Percentiles rank a stretch among this genome's conserved stretches.
Evolutionary conservation across 2,797 vertebrate species (phyloP).

Genomic region (Pygocentrus nattereri): DNA sequence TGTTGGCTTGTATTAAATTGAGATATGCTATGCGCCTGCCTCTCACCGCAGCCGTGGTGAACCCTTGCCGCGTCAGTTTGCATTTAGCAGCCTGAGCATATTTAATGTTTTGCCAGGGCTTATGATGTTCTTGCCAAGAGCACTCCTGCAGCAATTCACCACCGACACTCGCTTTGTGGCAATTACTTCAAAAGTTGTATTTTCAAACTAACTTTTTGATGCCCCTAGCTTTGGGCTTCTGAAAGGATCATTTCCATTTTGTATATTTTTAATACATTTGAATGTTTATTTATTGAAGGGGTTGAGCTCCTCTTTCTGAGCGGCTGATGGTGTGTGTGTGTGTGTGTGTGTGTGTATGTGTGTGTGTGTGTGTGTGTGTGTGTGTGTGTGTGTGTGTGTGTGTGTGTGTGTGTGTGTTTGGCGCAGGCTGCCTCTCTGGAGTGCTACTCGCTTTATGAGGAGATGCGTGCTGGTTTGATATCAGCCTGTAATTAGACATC

Average conservation of each 20-base stretch:
- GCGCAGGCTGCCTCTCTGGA: constrained; percentile 39
- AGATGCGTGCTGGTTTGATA: constrained; percentile 38
- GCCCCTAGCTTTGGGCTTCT: constrained; percentile 75
- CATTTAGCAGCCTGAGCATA: constrained; percentile 88
- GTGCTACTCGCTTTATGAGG: constrained; percentile 50
- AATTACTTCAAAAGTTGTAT: constrained; percentile 84
- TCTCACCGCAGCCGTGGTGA: constrained; percentile 77
- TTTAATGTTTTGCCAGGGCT: constrained; percentile 87
- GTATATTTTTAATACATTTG: constrained; percentile 67
- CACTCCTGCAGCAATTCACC: constrained; percentile 85
- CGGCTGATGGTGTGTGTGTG: constrained; percentile 11
- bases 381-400: constrained; percentile 6
- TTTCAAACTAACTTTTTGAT: constrained; percentile 75
- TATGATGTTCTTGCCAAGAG: constrained; percentile 92
- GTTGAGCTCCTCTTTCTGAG: constrained; percentile 40
- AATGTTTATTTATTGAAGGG: constrained; percentile 67
- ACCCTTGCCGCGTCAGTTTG: constrained; percentile 85
- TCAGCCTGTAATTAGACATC: constrained; percentile 57
- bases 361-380: not conserved
- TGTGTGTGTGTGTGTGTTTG: constrained; percentile 19
- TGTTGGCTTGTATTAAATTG: constrained; percentile 85
- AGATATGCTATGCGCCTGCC: constrained; percentile 77
- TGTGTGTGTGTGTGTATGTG: constrained; percentile 8
- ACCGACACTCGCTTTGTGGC: constrained; percentile 79
- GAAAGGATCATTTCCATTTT: constrained; percentile 75